Percentiles rank a stretch among this genome's conserved stretches.
Evolutionary conservation across 1,140 invertebrate genomes (phyloP).

Genomic region (Carcinoscorpius rotundicauda): DNA sequence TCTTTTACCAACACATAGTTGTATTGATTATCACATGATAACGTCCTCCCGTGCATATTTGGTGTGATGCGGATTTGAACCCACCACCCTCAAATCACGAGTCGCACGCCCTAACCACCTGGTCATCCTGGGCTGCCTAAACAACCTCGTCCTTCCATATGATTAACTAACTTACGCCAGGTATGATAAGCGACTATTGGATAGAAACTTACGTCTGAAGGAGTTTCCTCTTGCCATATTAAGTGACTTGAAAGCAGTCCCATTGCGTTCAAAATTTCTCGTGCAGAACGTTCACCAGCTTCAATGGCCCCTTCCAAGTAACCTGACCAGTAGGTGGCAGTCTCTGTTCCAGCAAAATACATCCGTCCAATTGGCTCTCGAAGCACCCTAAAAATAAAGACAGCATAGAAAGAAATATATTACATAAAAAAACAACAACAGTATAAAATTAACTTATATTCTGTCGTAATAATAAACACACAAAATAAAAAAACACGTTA

Average conservation of each 20-base stretch:
- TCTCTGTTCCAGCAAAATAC: constrained; percentile 39
- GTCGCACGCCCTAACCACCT: neutral
- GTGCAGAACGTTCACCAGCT: constrained; percentile 35
- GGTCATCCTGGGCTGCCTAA: neutral
- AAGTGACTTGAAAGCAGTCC: constrained; percentile 18
- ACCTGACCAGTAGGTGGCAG: constrained; percentile 37
- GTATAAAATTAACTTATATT: neutral
- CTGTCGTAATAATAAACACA: neutral
- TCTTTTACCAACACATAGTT: neutral
- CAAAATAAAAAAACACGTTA: neutral
- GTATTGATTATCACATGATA: neutral
- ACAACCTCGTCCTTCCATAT: neutral
- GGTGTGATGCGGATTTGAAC: neutral
- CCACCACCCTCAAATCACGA: neutral
- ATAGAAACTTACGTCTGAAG: constrained; percentile 11
- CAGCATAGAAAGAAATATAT: neutral
- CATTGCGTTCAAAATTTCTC: constrained; percentile 27
- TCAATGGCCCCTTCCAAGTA: constrained; percentile 40
- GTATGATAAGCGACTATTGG: neutral
- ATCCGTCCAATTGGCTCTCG: constrained; percentile 27
- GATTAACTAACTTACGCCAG: neutral
- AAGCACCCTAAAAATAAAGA: constrained; percentile 13
- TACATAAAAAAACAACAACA: constrained; percentile 1
- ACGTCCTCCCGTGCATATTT: neutral
- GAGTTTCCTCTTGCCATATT: constrained; percentile 21